A percentile compares a stretch with the other conserved stretches of the same genome.
These are phyloP conservation scores for Drosophila persimilis DNA, from an alignment of 1,140 invertebrate genomes.

Conservation along the genomic window DNA sequence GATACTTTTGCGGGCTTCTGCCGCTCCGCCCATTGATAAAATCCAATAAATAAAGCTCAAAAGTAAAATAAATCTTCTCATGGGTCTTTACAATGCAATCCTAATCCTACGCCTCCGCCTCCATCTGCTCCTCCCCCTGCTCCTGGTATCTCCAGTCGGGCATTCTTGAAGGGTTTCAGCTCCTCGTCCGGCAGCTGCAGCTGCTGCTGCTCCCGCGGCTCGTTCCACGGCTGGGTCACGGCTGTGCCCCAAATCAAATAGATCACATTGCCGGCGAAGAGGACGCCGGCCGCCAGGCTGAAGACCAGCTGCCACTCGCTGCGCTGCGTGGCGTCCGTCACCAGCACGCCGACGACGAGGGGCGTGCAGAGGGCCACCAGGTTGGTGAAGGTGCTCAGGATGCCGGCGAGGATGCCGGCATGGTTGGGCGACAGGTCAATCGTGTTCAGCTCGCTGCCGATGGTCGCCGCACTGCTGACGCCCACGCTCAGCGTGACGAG, in stretches of 20 bases:
- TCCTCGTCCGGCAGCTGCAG: constrained; percentile 16
- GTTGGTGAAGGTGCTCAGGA: constrained; percentile 90
- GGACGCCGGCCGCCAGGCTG: constrained; percentile 87
- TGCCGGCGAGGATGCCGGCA: constrained; percentile 87
- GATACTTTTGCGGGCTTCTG: too few species aligned
- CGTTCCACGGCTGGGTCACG: constrained; percentile 87
- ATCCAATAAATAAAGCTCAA: constrained; percentile 9
- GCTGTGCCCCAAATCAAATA: constrained; percentile 88
- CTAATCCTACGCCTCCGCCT: constrained; percentile 24
- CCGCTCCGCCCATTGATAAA: neutral
- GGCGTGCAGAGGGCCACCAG: constrained; percentile 88
- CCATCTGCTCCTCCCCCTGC: constrained; percentile 3
- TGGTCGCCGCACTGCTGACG: constrained; percentile 89
- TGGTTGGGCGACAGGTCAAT: constrained; percentile 91
- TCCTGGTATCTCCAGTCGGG: constrained; percentile 38
- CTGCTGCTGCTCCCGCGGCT: constrained; percentile 22
- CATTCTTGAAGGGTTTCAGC: constrained; percentile 41
- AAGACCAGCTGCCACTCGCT: constrained; percentile 90
- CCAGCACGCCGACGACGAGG: constrained; percentile 85
- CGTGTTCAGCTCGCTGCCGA: constrained; percentile 88
- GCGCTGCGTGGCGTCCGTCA: constrained; percentile 85
- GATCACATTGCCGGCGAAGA: constrained; percentile 87
- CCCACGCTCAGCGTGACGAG: constrained; percentile 89
- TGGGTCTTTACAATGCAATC: constrained; percentile 34
- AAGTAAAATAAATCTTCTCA: constrained; percentile 29